Evolutionary conservation across 2,113 vertebrate genomes (phyloP), one percentile per base, ranked within the genome.

Genomic region (Phainopepla nitens): DNA sequence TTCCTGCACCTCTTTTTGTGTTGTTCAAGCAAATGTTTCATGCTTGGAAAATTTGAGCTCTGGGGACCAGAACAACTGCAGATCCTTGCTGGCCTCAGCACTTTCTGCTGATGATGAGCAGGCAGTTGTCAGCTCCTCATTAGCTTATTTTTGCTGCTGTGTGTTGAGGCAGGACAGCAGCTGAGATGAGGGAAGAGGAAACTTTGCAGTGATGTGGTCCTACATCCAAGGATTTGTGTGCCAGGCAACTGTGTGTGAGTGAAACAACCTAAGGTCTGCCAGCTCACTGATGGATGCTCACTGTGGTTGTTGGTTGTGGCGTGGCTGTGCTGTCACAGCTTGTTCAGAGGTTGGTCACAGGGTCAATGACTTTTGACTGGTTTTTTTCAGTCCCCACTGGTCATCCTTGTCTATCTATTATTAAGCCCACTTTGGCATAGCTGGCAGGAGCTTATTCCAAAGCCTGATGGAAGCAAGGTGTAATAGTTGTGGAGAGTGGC

Each of bases 251-350:
- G 35, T 33, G 56, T 91, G 33, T 73, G 77, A 53, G 25, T 35
- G 41, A 31, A 80, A 18, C 25, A 69, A 47, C 56, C 50, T 36
- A 7, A 73, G 49, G 39, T 72, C 21, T 57, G 31, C 47, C 71
- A 68, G 2, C 39, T 70, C 49, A 4, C 2, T 1, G 35, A 22
- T 45, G 49, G 35, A 58, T 47, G 8, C n/a, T 72, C 28, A 1
- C 4, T 39, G 56, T 35, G 49, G 13, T 29, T 0, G 0, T 12
- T 83, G 24, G 12, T 61, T 82, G n/a, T 44, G 53, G 19, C 0
- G 0, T 44, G 53, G 27, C 39, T 70, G 4, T 51, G 66, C 18
- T 23, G 29, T 62, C 60, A 28, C 21, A 23, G 33, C 27, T 93
- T 47, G 15, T 54, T 57, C 20, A 24, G 41, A 65, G 21, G 13